Conservation (phyloP, 2,888 invertebrate species). For the Dendrolimus houi region DNA sequence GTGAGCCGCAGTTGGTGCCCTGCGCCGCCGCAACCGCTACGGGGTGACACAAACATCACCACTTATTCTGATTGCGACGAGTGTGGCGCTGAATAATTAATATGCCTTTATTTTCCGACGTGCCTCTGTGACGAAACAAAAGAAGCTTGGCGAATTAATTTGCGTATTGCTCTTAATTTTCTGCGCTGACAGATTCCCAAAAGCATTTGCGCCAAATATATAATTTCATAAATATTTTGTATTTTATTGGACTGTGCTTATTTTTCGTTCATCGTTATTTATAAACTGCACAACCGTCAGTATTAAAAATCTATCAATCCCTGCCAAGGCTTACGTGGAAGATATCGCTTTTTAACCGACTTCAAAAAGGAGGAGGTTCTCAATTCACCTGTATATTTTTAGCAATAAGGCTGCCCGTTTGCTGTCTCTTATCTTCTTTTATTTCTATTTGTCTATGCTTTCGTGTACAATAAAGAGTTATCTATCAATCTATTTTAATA, state of each 20-base stretch:
- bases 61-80: slow-evolving; percentile 76
- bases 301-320: no score
- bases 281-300: no score
- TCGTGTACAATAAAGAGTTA: no score
- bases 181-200: not conserved
- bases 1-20: slow-evolving; percentile 17
- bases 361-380: no score
- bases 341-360: no score
- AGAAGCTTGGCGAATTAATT: slow-evolving; percentile 51
- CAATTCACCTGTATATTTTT: no score
- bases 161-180: slow-evolving; percentile 28
- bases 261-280: no score
- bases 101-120: slow-evolving; percentile 68
- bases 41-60: slow-evolving; percentile 74
- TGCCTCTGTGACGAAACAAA: slow-evolving; percentile 54
- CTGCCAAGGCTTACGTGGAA: not conserved
- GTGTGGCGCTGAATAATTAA: slow-evolving; percentile 76
- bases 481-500: no score
- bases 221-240: not conserved
- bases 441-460: no score
- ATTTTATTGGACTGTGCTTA: not conserved
- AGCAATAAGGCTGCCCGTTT: no score
- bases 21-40: slow-evolving; percentile 27
- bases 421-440: no score
- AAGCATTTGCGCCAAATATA: not conserved